Evolutionary conservation across 2,888 invertebrate species (phyloP).

Genomic region (Hydroisotoma schaefferi): DNA sequence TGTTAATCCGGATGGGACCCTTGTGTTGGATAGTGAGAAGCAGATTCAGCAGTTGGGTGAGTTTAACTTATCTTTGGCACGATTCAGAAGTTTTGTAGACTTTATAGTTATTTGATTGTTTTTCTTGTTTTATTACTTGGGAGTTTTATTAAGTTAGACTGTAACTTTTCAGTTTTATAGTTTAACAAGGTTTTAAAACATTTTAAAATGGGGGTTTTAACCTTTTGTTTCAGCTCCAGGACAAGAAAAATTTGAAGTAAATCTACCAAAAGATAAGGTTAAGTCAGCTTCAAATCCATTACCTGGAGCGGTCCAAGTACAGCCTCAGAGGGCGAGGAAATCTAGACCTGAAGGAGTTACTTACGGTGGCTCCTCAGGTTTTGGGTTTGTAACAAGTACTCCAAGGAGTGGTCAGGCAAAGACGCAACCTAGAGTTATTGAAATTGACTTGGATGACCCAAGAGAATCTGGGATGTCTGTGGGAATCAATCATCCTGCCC

Average conservation of each 20-base stretch:
- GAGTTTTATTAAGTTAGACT: background rate
- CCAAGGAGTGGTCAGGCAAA: background rate
- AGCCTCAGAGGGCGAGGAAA: slow-evolving; percentile 32
- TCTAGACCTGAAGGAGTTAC: slow-evolving; percentile 37
- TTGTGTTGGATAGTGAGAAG: slow-evolving; percentile 63
- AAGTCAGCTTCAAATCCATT: slow-evolving; percentile 39
- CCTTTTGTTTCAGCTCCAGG: slow-evolving; percentile 1
- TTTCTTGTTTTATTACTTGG: too few species aligned
- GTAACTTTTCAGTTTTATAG: background rate
- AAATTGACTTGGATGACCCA: background rate
- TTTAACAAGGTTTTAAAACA: background rate
- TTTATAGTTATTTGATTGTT: too few species aligned
- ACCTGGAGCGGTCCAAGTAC: slow-evolving; percentile 21
- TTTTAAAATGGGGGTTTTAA: background rate
- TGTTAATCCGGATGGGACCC: slow-evolving; percentile 79
- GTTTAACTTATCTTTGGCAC: too few species aligned
- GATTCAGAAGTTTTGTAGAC: too few species aligned
- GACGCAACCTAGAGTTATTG: background rate
- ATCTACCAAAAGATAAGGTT: slow-evolving; percentile 39
- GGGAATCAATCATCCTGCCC: slow-evolving; percentile 13
- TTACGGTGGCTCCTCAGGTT: slow-evolving; percentile 24
- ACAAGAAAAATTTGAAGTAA: slow-evolving; percentile 34
- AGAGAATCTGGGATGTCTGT: slow-evolving; percentile 24
- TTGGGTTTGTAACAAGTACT: slow-evolving; percentile 18
- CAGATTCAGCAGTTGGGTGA: slow-evolving; percentile 1